Conservation (phyloP, 2,888 invertebrate species). For the Melieria omissa region DNA sequence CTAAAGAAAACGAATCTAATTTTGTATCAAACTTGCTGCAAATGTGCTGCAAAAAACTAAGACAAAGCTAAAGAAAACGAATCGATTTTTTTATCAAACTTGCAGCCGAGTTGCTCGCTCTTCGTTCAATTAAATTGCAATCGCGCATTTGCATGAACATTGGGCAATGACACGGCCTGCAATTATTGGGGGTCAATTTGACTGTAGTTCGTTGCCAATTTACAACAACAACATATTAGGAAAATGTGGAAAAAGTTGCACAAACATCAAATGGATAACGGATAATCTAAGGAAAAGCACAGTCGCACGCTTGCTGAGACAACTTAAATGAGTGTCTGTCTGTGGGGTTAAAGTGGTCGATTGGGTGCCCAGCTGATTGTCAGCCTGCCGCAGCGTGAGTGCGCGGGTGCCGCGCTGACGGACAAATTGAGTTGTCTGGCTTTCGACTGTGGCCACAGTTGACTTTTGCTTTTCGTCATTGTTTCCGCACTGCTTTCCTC, state of each 20-base stretch:
- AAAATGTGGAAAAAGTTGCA: background rate
- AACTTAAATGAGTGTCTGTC: slow-evolving; percentile 22
- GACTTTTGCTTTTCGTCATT: too few relatives aligned
- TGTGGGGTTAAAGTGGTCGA: background rate
- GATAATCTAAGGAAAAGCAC: background rate
- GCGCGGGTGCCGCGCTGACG: too few relatives aligned
- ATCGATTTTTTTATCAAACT: slow-evolving; percentile 5
- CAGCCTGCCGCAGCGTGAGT: background rate
- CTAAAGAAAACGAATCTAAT: background rate
- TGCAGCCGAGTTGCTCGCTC: background rate
- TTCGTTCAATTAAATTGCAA: slow-evolving; percentile 15
- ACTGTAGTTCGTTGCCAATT: background rate
- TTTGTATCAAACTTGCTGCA: slow-evolving; percentile 11
- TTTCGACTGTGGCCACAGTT: too few relatives aligned
- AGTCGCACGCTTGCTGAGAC: slow-evolving; percentile 17
- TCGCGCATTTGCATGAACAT: slow-evolving; percentile 10
- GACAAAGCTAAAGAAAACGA: background rate
- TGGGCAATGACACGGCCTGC: background rate
- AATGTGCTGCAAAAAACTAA: background rate
- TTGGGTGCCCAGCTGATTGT: slow-evolving; percentile 1
- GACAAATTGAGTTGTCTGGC: too few relatives aligned
- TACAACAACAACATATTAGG: background rate
- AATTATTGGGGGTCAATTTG: slow-evolving; percentile 19
- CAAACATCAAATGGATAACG: background rate
- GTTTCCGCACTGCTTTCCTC: too few relatives aligned